A percentile compares a stretch with the other conserved stretches of the same genome.
phyloP scores from a whole-genome alignment of 2,888 invertebrate species.

The Hypercompe scribonia region DNA sequence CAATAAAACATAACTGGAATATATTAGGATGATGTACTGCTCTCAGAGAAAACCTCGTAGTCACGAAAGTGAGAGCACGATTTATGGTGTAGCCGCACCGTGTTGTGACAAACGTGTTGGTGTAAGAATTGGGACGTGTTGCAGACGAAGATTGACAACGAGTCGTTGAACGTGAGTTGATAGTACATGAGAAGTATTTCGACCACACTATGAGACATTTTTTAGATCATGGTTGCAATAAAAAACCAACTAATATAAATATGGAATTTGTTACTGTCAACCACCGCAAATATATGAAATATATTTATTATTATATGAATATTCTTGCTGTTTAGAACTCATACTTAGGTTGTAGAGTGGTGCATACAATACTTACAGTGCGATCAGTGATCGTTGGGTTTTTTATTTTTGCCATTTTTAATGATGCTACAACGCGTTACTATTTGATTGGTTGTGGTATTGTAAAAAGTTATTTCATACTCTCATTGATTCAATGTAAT shows the following conservation, averaged over 20 bases:
- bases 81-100: conserved; percentile 31
- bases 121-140: conserved; percentile 16
- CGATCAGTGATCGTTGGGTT: background rate
- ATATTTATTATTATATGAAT: too few relatives aligned
- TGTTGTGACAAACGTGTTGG: conserved; percentile 36
- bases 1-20: conserved; percentile 64
- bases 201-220: background rate
- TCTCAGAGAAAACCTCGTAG: conserved; percentile 58
- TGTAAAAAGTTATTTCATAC: too few relatives aligned
- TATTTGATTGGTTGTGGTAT: too few relatives aligned
- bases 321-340: too few relatives aligned
- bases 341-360: too few relatives aligned
- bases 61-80: conserved; percentile 65
- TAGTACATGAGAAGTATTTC: conserved; percentile 8
- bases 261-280: background rate
- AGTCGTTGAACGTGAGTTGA: conserved; percentile 11
- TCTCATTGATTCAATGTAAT: too few relatives aligned
- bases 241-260: background rate
- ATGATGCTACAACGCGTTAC: too few relatives aligned
- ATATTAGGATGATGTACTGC: conserved; percentile 61
- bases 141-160: conserved; percentile 22
- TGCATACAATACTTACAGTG: too few relatives aligned
- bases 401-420: too few relatives aligned
- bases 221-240: background rate
- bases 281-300: background rate